Evolutionary conservation across 2,888 invertebrate genomes (phyloP).

Genomic region (Sepioteuthis lessoniana): DNA sequence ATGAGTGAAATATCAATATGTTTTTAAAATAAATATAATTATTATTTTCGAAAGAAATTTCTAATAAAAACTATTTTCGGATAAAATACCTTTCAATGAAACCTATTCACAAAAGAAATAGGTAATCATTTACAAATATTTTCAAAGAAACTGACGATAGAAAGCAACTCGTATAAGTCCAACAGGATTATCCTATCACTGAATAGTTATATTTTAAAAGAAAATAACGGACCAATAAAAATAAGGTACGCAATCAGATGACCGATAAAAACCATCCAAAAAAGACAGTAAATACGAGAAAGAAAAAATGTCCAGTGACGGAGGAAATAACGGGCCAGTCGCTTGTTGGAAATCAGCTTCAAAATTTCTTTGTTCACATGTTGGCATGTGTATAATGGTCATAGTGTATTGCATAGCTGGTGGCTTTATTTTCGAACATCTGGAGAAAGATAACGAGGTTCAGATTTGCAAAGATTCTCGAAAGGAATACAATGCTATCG

Average conservation of each 20-base stretch:
- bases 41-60: too few species aligned
- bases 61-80: too few species aligned
- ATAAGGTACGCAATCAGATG: neutral
- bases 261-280: neutral
- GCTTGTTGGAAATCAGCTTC: slow-evolving; percentile 67
- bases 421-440: slow-evolving; percentile 74
- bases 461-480: slow-evolving; percentile 69
- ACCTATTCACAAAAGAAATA: neutral
- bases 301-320: slow-evolving; percentile 54
- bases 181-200: neutral
- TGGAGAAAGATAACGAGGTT: slow-evolving; percentile 74
- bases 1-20: too few species aligned
- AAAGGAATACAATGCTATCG: slow-evolving; percentile 68
- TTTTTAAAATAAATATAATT: too few species aligned
- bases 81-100: too few species aligned
- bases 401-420: slow-evolving; percentile 73
- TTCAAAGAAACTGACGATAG: neutral
- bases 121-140: neutral
- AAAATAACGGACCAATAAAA: neutral
- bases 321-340: slow-evolving; percentile 50
- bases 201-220: neutral
- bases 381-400: slow-evolving; percentile 73
- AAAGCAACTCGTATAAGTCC: neutral
- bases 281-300: slow-evolving; percentile 45
- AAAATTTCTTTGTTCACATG: slow-evolving; percentile 74